Base-by-base conservation (phyloP, 1,140 invertebrate genomes). In the Glomeris maerens region DNA sequence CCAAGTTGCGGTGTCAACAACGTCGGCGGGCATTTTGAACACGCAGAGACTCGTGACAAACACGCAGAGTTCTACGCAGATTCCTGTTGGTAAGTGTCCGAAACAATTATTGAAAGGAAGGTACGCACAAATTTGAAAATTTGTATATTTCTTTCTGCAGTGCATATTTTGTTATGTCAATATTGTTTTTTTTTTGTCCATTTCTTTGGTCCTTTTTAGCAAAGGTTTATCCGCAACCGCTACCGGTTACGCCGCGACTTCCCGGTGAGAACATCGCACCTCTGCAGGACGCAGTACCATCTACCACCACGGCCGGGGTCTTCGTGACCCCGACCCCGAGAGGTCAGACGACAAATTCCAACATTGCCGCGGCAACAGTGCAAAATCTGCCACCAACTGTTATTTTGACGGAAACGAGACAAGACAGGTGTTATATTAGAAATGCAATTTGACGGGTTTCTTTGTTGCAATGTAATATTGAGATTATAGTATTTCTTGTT, bases 221-320 rank as follows among this genome's bases (percentile, higher is more conserved):
- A 14, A 49, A 49, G 42, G 47, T 49, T 25, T 27, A 49, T 23
- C 47, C 47, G 5, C 47, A 40, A 20, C 38, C 47, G 7, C 21
- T 49, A 3, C 2, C 47, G 3, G 38, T 41, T 25, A 17, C 4
- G 5, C 26, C 38, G 17, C 20, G 5, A 4, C 17, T 7, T 27
- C 25, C 45, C 3, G 7, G 3, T 7, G 27, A 48, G 3, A 36
- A n/a, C 22, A 48, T 20, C 25, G 20, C 7, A n/a, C 40, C 20
- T 5, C 40, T 10, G 5, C 4, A 42, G 5, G 17, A 42, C 40
- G 4, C 20, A 7, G 20, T 4, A 17, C 20, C 17, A 42, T 42
- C 40, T 5, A 21, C 25, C 20, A 17, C 40, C 17, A 4, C 31
- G 26, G 47, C 27, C 3, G 5, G 7, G 3, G 22, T 49, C 22